Evolutionary conservation across 2,113 vertebrate genomes (phyloP).

Genomic region (Syrmaticus mikado): DNA sequence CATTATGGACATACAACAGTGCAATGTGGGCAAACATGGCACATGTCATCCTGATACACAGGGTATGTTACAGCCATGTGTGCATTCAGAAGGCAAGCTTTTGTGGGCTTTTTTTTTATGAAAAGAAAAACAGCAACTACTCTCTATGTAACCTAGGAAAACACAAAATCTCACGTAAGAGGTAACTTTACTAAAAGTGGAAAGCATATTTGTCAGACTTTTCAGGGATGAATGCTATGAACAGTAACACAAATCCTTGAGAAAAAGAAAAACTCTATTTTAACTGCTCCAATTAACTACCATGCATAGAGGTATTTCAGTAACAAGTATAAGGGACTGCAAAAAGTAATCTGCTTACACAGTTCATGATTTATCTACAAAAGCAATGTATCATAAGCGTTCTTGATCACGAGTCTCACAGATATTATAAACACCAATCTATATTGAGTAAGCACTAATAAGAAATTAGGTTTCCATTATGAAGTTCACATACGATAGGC

Average conservation of each 20-base stretch:
- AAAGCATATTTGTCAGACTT: neutral
- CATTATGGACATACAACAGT: neutral
- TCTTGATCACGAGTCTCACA: neutral
- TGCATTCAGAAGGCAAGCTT: neutral
- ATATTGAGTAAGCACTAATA: neutral
- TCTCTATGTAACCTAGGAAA: neutral
- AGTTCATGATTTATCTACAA: neutral
- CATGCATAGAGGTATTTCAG: neutral
- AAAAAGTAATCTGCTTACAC: neutral
- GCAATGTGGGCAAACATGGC: neutral
- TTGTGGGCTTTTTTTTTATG: neutral
- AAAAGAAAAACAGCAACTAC: neutral
- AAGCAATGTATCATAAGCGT: neutral
- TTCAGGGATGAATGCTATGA: neutral
- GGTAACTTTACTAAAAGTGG: neutral
- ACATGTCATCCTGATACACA: neutral
- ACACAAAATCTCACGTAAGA: neutral
- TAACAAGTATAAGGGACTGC: neutral
- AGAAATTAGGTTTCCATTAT: slow-evolving; percentile 7
- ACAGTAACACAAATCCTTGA: neutral
- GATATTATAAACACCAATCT: neutral
- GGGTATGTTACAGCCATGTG: fast-evolving
- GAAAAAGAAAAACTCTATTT: neutral
- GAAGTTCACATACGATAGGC: neutral
- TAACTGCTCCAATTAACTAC: neutral